These are phyloP conservation scores for Ptyas mucosa DNA, from an alignment of 2,113 vertebrate species.

Conservation along the genomic window DNA sequence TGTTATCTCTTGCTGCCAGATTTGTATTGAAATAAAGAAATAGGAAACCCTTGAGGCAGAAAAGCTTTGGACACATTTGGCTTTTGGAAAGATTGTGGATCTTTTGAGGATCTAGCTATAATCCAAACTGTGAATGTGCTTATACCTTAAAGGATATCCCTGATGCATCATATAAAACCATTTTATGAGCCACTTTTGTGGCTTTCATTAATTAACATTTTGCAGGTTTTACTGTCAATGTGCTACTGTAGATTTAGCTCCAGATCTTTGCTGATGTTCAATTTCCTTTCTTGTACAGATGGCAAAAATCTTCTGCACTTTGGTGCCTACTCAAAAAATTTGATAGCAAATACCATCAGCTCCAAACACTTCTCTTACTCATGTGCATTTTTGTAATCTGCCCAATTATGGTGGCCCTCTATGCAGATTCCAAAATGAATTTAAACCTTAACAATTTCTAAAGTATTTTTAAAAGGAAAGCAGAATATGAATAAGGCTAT, in stretches of 20 bases:
- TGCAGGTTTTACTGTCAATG: not conserved
- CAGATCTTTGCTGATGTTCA: not conserved
- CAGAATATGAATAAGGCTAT: not conserved
- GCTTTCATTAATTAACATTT: not conserved
- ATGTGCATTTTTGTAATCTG: not conserved
- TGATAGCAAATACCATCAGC: not conserved
- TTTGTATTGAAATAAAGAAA: constrained; percentile 19
- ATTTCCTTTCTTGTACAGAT: not conserved
- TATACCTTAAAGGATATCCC: not conserved
- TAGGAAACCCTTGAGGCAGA: constrained; percentile 37
- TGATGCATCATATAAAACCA: not conserved
- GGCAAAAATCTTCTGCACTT: not conserved
- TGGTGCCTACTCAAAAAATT: not conserved
- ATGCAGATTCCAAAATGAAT: not conserved
- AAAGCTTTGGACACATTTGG: constrained; percentile 34
- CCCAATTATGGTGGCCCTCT: not conserved
- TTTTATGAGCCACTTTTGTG: not conserved
- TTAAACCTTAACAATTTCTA: not conserved
- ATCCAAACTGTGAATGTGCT: constrained; percentile 10
- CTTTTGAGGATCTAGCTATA: constrained; percentile 22
- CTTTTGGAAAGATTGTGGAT: constrained; percentile 28
- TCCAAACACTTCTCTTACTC: no score
- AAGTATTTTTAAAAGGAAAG: not conserved
- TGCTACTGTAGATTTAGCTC: not conserved
- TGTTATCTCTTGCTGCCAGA: constrained; percentile 36